Conservation (phyloP, 2,797 vertebrate genomes). For the Anabas testudineus region DNA sequence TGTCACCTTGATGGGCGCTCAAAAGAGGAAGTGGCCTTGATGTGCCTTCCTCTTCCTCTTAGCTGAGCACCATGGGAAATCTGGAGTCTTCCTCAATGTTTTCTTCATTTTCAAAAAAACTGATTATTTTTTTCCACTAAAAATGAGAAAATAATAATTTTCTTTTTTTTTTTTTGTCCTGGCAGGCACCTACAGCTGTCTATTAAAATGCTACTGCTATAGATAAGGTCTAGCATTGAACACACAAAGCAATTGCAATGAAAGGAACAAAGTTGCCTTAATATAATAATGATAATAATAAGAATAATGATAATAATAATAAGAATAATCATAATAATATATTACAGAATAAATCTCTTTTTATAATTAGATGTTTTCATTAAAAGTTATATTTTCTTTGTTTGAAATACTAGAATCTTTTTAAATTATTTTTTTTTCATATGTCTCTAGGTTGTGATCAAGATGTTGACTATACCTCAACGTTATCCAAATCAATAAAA, state of each 20-base stretch:
- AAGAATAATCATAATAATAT: constrained; percentile 92
- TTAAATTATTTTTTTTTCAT: constrained; percentile 83
- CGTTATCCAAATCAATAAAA: constrained; percentile 99
- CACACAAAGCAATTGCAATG: constrained; percentile 99
- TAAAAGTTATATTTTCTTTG: constrained; percentile 98
- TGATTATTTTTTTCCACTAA: constrained; percentile 86
- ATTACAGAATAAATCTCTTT: constrained; percentile 99
- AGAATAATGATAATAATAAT: constrained; percentile 88
- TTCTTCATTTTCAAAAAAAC: constrained; percentile 81
- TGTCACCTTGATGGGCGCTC: constrained; percentile 88
- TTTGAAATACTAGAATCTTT: constrained; percentile 94
- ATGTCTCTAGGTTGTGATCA: constrained; percentile 91
- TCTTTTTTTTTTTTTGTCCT: constrained; percentile 84
- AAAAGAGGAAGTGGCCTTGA: constrained; percentile 76
- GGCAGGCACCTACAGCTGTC: constrained; percentile 99
- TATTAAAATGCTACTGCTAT: constrained; percentile 99
- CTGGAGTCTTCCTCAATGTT: constrained; percentile 80
- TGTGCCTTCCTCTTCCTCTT: constrained; percentile 73
- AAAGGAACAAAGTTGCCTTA: constrained; percentile 99
- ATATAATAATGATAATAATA: constrained; percentile 88
- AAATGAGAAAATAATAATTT: constrained; percentile 95
- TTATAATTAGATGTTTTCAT: constrained; percentile 93
- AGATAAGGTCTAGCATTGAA: constrained; percentile 99
- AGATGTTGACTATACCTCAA: constrained; percentile 99
- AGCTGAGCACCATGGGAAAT: constrained; percentile 82